phyloP scores from a whole-genome alignment of 2,113 vertebrate species.

The Gallinago undulata region DNA sequence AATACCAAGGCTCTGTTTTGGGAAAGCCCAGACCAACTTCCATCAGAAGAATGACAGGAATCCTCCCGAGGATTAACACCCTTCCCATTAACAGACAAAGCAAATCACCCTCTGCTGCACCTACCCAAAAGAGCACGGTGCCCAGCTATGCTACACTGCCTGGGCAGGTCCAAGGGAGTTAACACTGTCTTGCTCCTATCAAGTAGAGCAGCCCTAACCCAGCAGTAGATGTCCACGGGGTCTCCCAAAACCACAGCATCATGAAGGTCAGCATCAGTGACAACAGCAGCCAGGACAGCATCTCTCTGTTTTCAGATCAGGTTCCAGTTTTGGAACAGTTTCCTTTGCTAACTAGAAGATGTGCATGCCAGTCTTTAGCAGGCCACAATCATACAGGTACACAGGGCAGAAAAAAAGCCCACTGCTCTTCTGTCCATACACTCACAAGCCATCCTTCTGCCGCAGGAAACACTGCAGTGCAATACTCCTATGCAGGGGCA shows the following conservation, averaged over 20 bases:
- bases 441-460: not conserved
- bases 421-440: not conserved
- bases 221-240: not conserved
- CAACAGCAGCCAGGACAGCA: rapidly evolving
- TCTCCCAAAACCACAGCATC: not conserved
- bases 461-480: not conserved
- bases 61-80: not conserved
- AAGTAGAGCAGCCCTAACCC: not conserved
- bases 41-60: not conserved
- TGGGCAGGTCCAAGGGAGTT: not conserved
- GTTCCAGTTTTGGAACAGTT: not conserved
- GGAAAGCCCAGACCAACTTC: not conserved
- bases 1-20: not conserved
- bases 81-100: not conserved
- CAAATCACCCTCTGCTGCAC: rapidly evolving
- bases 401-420: not conserved
- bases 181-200: not conserved
- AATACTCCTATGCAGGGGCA: not conserved
- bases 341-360: not conserved
- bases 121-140: not conserved
- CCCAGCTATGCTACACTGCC: not conserved
- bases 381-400: not conserved
- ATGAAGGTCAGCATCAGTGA: not conserved
- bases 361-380: not conserved
- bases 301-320: not conserved